Evolutionary conservation across 2,888 invertebrate species (phyloP), one percentile per base, ranked within the genome.

Genomic region (Lottia scabra): DNA sequence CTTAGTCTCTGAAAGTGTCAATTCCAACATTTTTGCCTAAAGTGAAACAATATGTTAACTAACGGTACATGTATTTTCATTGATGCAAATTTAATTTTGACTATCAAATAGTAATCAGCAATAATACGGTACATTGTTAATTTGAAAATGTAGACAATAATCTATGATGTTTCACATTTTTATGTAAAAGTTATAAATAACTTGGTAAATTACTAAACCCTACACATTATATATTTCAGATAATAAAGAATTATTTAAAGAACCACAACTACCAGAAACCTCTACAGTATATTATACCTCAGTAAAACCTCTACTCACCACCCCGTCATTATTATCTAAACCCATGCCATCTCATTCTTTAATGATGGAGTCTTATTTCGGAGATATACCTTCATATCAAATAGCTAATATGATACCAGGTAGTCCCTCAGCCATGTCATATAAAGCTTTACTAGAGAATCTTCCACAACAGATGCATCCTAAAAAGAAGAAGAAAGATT

Each of bases 401-500:
- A 74, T 81, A n/a, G 73, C 78, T 65, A 76, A 85, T 1, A 78
- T 82, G 67, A 75, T 85, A 2, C 85, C 87, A 0, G 80, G 83
- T 66, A 87, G 85, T 69, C 86, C 87, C 15, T 81, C 87, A 6
- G 81, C 85, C 6, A 80, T 84, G 75, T 83, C 85, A 23, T 87
- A 87, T 73, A 81, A 84, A 73, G 78, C 81, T 15, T 70, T 87
- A 5, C 69, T 87, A 19, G 81, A 82, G 67, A 82, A 80, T 67
- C 78, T 88, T 13, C 85, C 85, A 2, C 75, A 75, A 15, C 85
- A 85, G 70, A 77, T 84, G 3, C 85, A 83, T 23, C 79, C 81
- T n/a, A 80, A 78, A 70, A 81, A 82, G 64, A 73, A 66, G 26
- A 16, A 15, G 45, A 67, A 63, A 68, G 48, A 27, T 65, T 64